Conservation (phyloP, 2,113 vertebrate genomes). For the Alouatta palliata region DNA sequence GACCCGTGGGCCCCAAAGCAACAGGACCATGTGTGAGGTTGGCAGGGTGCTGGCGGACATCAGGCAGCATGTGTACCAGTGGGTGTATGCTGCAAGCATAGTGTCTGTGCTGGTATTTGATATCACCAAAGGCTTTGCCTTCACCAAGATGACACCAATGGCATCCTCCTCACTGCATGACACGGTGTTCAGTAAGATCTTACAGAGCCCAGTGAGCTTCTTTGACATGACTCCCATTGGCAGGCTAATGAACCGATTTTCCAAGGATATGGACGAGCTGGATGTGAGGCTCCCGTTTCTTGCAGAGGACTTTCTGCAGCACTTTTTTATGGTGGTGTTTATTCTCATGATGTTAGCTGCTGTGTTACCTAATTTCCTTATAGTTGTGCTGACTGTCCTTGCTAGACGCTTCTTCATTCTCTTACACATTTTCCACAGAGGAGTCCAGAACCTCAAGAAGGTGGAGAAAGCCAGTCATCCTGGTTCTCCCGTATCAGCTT, state of each 20-base stretch:
- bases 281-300: constrained; percentile 85
- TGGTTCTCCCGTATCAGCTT: constrained; percentile 87
- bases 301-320: constrained; percentile 88
- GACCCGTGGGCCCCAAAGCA: constrained; percentile 4
- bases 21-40: neutral
- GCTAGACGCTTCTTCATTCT: constrained; percentile 78
- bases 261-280: constrained; percentile 89
- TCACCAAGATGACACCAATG: constrained; percentile 83
- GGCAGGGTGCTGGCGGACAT: constrained; percentile 80
- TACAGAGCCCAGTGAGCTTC: constrained; percentile 87
- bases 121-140: constrained; percentile 82
- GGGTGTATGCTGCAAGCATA: constrained; percentile 78
- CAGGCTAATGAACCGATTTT: constrained; percentile 90
- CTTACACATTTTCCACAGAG: constrained; percentile 84
- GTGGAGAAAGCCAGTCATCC: constrained; percentile 88
- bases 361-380: constrained; percentile 85
- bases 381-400: constrained; percentile 73
- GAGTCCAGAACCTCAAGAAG: constrained; percentile 85
- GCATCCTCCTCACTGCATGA: constrained; percentile 84
- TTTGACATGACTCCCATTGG: constrained; percentile 89
- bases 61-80: constrained; percentile 80
- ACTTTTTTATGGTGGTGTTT: constrained; percentile 80
- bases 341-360: constrained; percentile 81
- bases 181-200: constrained; percentile 86
- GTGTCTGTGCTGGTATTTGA: constrained; percentile 73